These are phyloP conservation scores for crab-eating macaque (Macaca fascicularis) DNA, from an alignment of 2,113 vertebrate genomes.

Conservation along the genomic window T2T-MFA8v1.1 NC_088376.1:181713501-181714000, in stretches of 20 bases:
- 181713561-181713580: slow-evolving; percentile 91
- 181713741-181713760: slow-evolving; percentile 31
- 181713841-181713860: not conserved
- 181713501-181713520: slow-evolving; percentile 97
- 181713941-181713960: slow-evolving; percentile 31
- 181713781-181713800: slow-evolving; percentile 2
- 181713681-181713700: slow-evolving; percentile 22
- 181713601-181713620: slow-evolving; percentile 51
- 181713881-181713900: not conserved
- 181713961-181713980: slow-evolving; percentile 15
- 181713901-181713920: slow-evolving; percentile 33
- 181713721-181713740: slow-evolving; percentile 37
- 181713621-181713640: not conserved
- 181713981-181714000: slow-evolving; percentile 27
- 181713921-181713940: not conserved
- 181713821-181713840: slow-evolving; percentile 13
- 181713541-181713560: slow-evolving; percentile 92
- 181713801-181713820: slow-evolving; percentile 30
- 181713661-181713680: slow-evolving; percentile 33
- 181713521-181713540: slow-evolving; percentile 92
- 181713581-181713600: slow-evolving; percentile 8
- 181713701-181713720: not conserved
- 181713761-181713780: slow-evolving; percentile 46
- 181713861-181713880: not conserved
- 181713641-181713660: slow-evolving; percentile 19